Evolutionary conservation across 2,888 invertebrate species (phyloP), one percentile per base, ranked within the genome.

Genomic region (Megastigmus dorsalis): DNA sequence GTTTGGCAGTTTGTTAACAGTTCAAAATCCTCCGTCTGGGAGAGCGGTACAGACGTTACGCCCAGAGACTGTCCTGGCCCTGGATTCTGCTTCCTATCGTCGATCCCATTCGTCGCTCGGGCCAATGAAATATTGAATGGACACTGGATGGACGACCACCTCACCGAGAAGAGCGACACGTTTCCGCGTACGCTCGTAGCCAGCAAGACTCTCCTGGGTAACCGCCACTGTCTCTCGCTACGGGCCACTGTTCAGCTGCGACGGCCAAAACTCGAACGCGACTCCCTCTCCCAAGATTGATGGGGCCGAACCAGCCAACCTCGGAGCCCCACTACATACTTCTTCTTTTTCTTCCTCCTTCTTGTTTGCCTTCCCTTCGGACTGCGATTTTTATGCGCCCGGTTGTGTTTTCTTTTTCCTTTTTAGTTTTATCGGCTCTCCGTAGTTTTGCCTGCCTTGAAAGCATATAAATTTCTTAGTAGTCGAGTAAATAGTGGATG

Each of bases 141-240:
- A 36, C 65, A 69, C 68, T 73, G 72, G 72, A 73, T 72, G 72
- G 76, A 67, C 76, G 74, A 63, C 41, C 70, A 70, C 23, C 75
- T 60, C 43, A 60, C 63, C 36, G 67, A 76, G 45, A 76, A 63
- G 72, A 60, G 68, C 69, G 45, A 59, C 60, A 65, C 68, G 52
- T 62, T 57, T 43, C 36, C 75, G 55, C 72, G 72, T 15, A 54
- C 65, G 45, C 76, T 76, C 68, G 68, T 73, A 55, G 66, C 76
- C 54, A 76, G 59, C 43, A 76, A 69, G 20, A 76, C 68, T 59
- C 72, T 76, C 45, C 72, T 76, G 52, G 76, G 76, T 76, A 76
- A 75, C 48, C n/a, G n/a, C n/a, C n/a, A n/a, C n/a, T n/a, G n/a
- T n/a, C n/a, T n/a, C n/a, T n/a, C n/a, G n/a, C n/a, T n/a, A n/a